Conservation (phyloP, 2,113 vertebrate genomes). For the Pristiophorus japonicus region DNA sequence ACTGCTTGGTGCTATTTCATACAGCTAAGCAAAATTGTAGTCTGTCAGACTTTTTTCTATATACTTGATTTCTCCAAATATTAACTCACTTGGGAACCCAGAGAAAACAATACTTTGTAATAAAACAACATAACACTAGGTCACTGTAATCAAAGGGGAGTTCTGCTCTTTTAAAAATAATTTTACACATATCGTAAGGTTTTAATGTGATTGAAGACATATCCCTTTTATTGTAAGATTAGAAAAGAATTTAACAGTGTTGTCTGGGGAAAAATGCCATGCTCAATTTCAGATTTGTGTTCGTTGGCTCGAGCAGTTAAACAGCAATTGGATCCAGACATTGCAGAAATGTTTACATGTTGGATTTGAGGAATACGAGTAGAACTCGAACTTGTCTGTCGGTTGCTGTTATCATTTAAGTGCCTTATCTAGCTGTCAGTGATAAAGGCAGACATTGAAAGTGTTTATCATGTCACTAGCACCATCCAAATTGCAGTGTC, state of each 20-base stretch:
- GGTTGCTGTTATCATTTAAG: not conserved
- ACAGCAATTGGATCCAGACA: not conserved
- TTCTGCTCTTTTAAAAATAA: not conserved
- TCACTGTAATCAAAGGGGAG: not conserved
- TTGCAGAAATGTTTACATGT: not conserved
- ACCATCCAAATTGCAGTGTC: not conserved
- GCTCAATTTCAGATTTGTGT: conserved; percentile 13
- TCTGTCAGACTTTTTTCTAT: not conserved
- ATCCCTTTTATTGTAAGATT: not conserved
- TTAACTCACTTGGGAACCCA: not conserved
- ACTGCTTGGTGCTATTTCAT: not conserved
- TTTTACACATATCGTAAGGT: not conserved
- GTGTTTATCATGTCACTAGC: not conserved
- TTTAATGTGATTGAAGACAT: not conserved
- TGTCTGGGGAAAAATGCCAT: conserved; percentile 10
- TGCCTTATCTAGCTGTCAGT: not conserved
- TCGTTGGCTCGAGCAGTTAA: not conserved
- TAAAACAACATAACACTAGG: not conserved
- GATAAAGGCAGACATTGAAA: conserved; percentile 10
- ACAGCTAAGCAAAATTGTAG: not conserved
- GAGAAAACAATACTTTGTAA: not conserved
- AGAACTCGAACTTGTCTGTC: not conserved
- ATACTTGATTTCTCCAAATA: not conserved
- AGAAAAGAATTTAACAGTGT: not conserved
- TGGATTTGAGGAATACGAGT: not conserved